Conservation (phyloP, 1,140 invertebrate species). For the Potamilus streckersoni region DNA sequence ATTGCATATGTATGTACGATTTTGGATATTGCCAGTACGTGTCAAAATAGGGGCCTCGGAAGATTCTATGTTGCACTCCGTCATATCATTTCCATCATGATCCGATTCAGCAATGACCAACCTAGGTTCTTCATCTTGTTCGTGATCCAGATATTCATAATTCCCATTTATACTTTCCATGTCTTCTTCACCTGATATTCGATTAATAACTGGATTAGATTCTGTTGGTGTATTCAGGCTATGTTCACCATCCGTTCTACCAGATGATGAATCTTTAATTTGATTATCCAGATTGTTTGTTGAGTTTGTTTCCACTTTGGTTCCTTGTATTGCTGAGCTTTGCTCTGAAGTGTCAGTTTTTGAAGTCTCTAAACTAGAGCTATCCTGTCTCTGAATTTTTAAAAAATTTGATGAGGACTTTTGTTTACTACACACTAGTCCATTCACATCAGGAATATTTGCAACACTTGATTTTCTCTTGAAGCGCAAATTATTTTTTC, state of each 20-base stretch:
- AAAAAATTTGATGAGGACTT: not conserved
- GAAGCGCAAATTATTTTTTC: constrained; percentile 20
- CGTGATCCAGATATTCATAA: constrained; percentile 24
- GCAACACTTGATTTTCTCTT: constrained; percentile 27
- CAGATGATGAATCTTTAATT: too few relatives aligned
- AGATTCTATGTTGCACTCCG: constrained; percentile 17
- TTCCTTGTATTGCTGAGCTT: constrained; percentile 2
- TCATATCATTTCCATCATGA: constrained; percentile 2
- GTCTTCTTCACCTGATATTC: not conserved
- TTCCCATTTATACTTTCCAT: constrained; percentile 23
- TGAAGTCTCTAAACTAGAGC: constrained; percentile 9
- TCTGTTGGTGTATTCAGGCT: not conserved
- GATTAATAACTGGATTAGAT: not conserved
- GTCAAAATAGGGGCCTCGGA: constrained; percentile 5
- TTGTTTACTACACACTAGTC: constrained; percentile 24
- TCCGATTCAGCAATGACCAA: constrained; percentile 39
- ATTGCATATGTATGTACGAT: constrained; percentile 53
- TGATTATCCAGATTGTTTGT: not conserved
- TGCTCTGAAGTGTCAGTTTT: not conserved
- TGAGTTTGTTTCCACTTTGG: constrained; percentile 8
- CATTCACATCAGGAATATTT: constrained; percentile 28
- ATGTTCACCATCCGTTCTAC: not conserved
- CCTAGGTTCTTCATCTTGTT: constrained; percentile 39
- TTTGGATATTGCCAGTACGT: constrained; percentile 55
- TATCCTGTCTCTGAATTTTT: constrained; percentile 24